Percentiles rank a stretch among this genome's conserved stretches.
Evolutionary conservation across 2,113 vertebrate species (phyloP).

Genomic region (Spheniscus mendiculus): DNA sequence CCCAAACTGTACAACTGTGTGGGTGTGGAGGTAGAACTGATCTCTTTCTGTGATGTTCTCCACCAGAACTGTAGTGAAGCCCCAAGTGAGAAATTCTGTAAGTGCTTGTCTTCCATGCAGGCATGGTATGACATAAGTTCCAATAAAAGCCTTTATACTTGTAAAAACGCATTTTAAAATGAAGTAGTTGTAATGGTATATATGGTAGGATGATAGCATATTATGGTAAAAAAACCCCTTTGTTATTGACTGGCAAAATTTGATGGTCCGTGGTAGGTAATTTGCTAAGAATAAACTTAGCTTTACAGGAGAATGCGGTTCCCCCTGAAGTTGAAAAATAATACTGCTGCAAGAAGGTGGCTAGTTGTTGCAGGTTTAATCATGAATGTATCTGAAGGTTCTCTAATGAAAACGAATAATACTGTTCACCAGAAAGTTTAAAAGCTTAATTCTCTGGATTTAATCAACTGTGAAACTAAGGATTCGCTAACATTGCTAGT

Average conservation of each 20-base stretch:
- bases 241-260: background rate
- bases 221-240: background rate
- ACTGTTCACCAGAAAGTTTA: background rate
- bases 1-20: background rate
- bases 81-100: background rate
- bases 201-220: background rate
- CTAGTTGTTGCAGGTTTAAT: background rate
- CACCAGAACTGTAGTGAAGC: background rate
- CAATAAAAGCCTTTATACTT: background rate
- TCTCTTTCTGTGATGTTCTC: background rate
- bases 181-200: background rate
- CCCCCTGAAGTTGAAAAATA: background rate
- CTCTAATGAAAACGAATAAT: background rate
- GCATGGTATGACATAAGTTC: background rate
- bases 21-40: background rate
- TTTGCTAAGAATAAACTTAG: background rate
- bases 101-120: background rate
- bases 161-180: background rate
- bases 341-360: background rate
- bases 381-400: background rate
- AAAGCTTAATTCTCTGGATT: background rate
- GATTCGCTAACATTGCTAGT: background rate
- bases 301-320: background rate
- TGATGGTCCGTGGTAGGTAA: background rate
- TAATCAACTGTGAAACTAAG: background rate